Percentiles rank a stretch among this genome's conserved stretches.
Evolutionary conservation across 2,113 vertebrate genomes (phyloP).

Genomic region (Pituophis catenifer): DNA sequence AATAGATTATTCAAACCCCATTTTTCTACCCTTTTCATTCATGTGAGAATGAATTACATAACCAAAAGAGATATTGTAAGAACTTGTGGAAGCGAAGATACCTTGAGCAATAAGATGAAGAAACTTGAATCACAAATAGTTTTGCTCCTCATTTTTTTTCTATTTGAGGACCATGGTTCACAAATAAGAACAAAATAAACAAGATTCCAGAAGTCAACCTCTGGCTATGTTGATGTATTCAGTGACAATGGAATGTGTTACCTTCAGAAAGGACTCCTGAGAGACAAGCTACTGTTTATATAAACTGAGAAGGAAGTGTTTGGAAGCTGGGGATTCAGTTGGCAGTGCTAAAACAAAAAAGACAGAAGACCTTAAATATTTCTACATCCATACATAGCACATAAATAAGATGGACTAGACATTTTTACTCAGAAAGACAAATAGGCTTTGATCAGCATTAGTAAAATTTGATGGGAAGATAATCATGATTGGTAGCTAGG

Average conservation of each 20-base stretch:
- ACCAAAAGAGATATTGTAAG: neutral
- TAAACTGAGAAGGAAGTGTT: neutral
- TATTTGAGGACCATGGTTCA: neutral
- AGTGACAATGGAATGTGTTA: neutral
- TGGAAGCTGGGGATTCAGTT: neutral
- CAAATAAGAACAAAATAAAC: neutral
- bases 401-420: neutral
- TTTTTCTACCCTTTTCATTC: neutral
- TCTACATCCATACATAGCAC: neutral
- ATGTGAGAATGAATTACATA: neutral
- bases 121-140: neutral
- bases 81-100: neutral
- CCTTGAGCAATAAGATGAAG: neutral
- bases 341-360: neutral
- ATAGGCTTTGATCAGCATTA: neutral
- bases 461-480: neutral
- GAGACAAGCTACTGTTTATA: neutral
- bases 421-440: neutral
- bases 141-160: neutral
- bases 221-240: neutral
- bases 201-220: neutral
- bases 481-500: neutral
- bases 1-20: neutral
- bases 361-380: neutral
- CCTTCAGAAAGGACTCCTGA: neutral